phyloP scores from a whole-genome alignment of 2,888 invertebrate species.

The Caenorhabditis wallacei region DNA sequence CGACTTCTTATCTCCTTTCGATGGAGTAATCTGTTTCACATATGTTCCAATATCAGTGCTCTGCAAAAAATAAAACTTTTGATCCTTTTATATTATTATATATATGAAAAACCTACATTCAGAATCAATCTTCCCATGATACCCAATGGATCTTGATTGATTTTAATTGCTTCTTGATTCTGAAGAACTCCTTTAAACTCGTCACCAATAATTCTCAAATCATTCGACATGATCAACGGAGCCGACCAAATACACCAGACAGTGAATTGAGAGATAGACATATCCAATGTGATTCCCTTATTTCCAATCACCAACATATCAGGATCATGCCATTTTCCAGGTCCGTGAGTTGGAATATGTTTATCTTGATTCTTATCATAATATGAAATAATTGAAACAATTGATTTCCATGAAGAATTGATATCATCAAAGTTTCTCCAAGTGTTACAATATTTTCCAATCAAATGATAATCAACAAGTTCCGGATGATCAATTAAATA shows the following conservation, averaged over 20 bases:
- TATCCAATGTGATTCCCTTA: constrained; percentile 77
- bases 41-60: constrained; percentile 76
- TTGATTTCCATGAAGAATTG: constrained; percentile 83
- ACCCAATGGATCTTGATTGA: constrained; percentile 83
- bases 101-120: constrained; percentile 70
- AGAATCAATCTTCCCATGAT: constrained; percentile 81
- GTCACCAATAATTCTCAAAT: constrained; percentile 73
- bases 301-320: constrained; percentile 84
- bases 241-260: constrained; percentile 83
- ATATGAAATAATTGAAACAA: constrained; percentile 84
- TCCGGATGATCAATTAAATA: constrained; percentile 86
- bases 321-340: constrained; percentile 85
- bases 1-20: constrained; percentile 66
- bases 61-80: constrained; percentile 65
- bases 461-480: constrained; percentile 82
- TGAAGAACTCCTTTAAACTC: constrained; percentile 76
- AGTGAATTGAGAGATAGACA: constrained; percentile 79
- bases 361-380: constrained; percentile 84
- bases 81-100: background rate
- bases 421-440: constrained; percentile 85
- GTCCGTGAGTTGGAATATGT: constrained; percentile 84
- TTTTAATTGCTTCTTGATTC: constrained; percentile 80
- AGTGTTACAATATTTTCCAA: constrained; percentile 84
- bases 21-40: constrained; percentile 78
- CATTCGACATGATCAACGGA: constrained; percentile 82